phyloP scores from a whole-genome alignment of 2,797 vertebrate genomes.

The Sebastes miniatus region DNA sequence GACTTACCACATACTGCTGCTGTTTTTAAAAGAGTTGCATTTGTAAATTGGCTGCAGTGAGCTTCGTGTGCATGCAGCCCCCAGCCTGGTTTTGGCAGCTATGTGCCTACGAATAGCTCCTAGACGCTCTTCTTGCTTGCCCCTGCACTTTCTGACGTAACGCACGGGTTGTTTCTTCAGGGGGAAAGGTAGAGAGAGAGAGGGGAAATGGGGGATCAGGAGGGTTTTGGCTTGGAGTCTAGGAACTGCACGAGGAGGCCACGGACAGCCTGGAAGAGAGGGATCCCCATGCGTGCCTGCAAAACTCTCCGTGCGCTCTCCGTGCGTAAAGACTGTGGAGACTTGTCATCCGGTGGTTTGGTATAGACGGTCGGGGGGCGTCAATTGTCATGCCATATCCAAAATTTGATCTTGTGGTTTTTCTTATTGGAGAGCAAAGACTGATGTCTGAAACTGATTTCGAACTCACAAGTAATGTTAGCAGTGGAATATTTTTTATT shows the following conservation, averaged over 20 bases:
- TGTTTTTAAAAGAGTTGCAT: constrained; percentile 65
- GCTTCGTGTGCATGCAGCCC: constrained; percentile 59
- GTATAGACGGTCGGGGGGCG: constrained; percentile 20
- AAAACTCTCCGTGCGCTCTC: constrained; percentile 57
- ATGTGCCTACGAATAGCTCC: constrained; percentile 81
- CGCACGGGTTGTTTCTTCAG: constrained; percentile 74
- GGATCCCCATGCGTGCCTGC: constrained; percentile 49
- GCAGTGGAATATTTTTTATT: neutral
- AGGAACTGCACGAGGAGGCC: constrained; percentile 65
- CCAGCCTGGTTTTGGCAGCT: constrained; percentile 79
- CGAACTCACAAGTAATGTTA: neutral
- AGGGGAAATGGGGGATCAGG: constrained; percentile 54
- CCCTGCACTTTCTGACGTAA: constrained; percentile 86
- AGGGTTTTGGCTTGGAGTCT: constrained; percentile 56
- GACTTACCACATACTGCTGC: constrained; percentile 80
- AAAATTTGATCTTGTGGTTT: constrained; percentile 8
- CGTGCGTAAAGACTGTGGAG: constrained; percentile 64
- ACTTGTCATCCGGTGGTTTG: constrained; percentile 45
- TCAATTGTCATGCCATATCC: constrained; percentile 10
- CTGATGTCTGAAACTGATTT: neutral
- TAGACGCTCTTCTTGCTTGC: constrained; percentile 81
- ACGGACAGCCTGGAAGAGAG: constrained; percentile 52
- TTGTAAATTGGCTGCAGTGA: constrained; percentile 75
- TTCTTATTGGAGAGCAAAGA: neutral
- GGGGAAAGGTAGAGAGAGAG: constrained; percentile 72